A percentile compares a stretch with the other conserved stretches of the same genome.
Conservation (phyloP, 1,140 invertebrate genomes). For the Phymorhynchus buccinoides region DNA sequence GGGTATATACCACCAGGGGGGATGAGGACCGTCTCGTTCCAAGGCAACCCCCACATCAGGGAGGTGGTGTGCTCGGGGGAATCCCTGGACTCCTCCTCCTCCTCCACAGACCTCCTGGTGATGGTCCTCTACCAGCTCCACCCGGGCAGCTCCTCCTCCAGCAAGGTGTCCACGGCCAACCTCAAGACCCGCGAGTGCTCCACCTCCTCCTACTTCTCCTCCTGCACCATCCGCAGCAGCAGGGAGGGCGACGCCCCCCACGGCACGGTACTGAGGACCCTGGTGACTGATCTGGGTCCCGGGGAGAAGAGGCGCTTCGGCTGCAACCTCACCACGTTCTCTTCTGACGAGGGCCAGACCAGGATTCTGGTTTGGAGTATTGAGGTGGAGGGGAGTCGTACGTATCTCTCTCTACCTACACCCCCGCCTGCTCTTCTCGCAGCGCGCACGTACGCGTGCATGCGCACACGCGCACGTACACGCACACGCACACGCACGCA, state of each 20-base stretch:
- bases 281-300: conserved; percentile 13
- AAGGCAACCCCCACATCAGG: conserved; percentile 26
- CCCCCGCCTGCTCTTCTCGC: neutral
- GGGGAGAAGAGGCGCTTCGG: neutral
- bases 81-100: neutral
- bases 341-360: neutral
- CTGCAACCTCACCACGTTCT: conserved; percentile 36
- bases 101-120: conserved; percentile 23
- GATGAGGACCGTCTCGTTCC: neutral
- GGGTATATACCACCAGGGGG: too few relatives aligned
- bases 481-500: too few relatives aligned
- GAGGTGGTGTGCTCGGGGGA: conserved; percentile 36
- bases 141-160: neutral
- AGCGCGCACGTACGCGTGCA: too few relatives aligned
- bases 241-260: conserved; percentile 17
- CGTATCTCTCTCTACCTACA: neutral
- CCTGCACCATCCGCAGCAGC: conserved; percentile 7
- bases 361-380: neutral
- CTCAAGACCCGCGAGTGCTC: conserved; percentile 31
- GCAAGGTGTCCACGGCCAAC: conserved; percentile 31
- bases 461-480: too few relatives aligned
- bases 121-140: conserved; percentile 33
- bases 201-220: conserved; percentile 28
- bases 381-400: neutral
- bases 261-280: neutral